Evolutionary conservation across 2,888 invertebrate genomes (phyloP).

Genomic region (Andrena haemorrhoa): DNA sequence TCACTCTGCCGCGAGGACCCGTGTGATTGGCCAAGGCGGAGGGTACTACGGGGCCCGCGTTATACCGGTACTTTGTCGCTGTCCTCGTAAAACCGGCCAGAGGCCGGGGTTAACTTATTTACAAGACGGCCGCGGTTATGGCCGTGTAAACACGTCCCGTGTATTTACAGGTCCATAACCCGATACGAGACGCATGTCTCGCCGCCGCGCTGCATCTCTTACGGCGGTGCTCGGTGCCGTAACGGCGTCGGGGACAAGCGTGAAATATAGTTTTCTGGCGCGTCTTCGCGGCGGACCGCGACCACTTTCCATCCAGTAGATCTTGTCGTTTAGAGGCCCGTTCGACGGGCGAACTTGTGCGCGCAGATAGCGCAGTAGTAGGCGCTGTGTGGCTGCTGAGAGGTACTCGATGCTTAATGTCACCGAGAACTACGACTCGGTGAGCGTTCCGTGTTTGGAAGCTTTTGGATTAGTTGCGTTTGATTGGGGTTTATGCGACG

Average conservation of each 20-base stretch:
- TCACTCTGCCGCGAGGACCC: conserved; percentile 51
- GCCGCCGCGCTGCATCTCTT: conserved; percentile 40
- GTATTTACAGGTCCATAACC: conserved; percentile 74
- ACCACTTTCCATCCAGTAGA: conserved; percentile 8
- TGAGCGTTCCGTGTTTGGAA: too few relatives aligned
- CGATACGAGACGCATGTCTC: conserved; percentile 70
- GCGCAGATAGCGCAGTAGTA: neutral
- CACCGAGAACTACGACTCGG: too few relatives aligned
- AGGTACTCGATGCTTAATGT: neutral
- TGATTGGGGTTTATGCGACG: too few relatives aligned
- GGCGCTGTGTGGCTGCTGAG: neutral
- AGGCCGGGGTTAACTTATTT: conserved; percentile 68
- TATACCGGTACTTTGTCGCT: conserved; percentile 70
- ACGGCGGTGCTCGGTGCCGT: conserved; percentile 29
- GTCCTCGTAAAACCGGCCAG: conserved; percentile 68
- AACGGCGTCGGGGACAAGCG: conserved; percentile 52
- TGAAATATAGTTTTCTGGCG: conserved; percentile 57
- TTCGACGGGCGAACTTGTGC: conserved; percentile 17
- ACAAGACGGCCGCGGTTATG: conserved; percentile 63
- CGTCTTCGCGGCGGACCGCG: conserved; percentile 14
- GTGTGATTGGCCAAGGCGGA: conserved; percentile 50
- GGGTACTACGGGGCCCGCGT: conserved; percentile 34
- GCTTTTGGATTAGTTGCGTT: too few relatives aligned
- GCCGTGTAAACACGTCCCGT: conserved; percentile 66
- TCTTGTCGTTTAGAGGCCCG: conserved; percentile 12